Evolutionary conservation across 2,888 invertebrate species (phyloP), one percentile per base, ranked within the genome.

Genomic region (Steinernema scapterisci): DNA sequence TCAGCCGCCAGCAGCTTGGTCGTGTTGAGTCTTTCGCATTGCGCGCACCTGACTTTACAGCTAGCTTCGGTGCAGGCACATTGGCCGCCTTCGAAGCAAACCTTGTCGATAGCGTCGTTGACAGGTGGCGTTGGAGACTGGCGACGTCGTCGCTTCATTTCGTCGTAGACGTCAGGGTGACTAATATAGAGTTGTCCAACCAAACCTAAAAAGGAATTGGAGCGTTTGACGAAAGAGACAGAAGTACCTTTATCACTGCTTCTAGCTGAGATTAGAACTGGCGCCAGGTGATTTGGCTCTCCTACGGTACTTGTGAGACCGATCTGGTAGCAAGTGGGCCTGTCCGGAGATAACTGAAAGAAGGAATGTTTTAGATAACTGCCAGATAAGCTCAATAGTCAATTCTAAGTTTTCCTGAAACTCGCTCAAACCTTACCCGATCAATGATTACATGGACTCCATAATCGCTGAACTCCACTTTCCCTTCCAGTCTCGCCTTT

Each of bases 71-170:
- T 27, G 21, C 54, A 54, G 23, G 54, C 21, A 23, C 54, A 54
- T 54, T 54, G n/a, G 2, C 54, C 54, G 5, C 54, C 54, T 23
- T 54, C 54, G 25, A 54, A 54, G 25, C 54, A 54, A 6, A 54
- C 25, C 54, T 54, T 54, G 54, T 54, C 54, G 21, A 54, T 54
- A 11, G 54, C 54, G 25, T 23, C 54, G 54, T 54, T 23, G 25
- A 54, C 21, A 16, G 54, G 6, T 1, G 27, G 23, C 7, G 25
- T 54, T 16, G 21, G 54, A n/a, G n/a, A n/a, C 3, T 27, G 54
- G 6, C 54, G 54, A 7, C 25, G 13, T 54, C 54, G 21, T 7
- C 54, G 54, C 54, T 54, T 54, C 3, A 21, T 21, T 13, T n/a
- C 6, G 6, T 54, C 54, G 27, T 25, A 19, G n/a, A 54, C 54